Conservation (phyloP, 92 coral and sea anemone species). For the Porites lobata region DNA sequence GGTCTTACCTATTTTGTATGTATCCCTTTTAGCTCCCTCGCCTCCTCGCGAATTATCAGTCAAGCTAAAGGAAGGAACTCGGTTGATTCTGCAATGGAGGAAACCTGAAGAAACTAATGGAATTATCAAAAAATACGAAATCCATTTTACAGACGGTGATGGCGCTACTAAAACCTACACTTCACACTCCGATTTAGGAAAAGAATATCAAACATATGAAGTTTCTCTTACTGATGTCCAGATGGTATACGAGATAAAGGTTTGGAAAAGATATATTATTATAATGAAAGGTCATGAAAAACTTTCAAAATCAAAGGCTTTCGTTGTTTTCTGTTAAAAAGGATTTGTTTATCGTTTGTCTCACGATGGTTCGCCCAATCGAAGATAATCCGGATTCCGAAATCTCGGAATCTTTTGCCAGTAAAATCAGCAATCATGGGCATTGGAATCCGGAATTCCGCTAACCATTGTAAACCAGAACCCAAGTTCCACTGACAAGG, state of each 20-base stretch:
- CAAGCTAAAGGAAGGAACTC: constrained; percentile 64
- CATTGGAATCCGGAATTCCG: too few relatives aligned
- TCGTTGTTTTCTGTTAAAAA: too few relatives aligned
- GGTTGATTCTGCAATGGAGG: constrained; percentile 77
- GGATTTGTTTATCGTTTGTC: too few relatives aligned
- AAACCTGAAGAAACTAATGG: constrained; percentile 82
- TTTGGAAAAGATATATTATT: constrained; percentile 1
- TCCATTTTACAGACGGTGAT: constrained; percentile 55
- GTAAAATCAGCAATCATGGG: too few relatives aligned
- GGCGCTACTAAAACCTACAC: constrained; percentile 62
- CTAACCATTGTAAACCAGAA: too few relatives aligned
- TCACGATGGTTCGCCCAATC: too few relatives aligned
- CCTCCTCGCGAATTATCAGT: constrained; percentile 81
- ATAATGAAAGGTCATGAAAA: not conserved
- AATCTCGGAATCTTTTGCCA: too few relatives aligned
- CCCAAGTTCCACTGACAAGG: too few relatives aligned
- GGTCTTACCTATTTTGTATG: not conserved
- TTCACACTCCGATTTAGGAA: constrained; percentile 29
- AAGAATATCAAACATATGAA: constrained; percentile 46
- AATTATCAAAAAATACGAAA: constrained; percentile 75
- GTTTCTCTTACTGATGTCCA: constrained; percentile 78
- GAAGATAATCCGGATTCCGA: too few relatives aligned
- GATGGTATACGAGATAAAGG: constrained; percentile 81
- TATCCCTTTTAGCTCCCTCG: constrained; percentile 69
- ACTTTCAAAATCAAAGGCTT: too few relatives aligned